Evolutionary conservation across 1,140 invertebrate genomes (phyloP).

Genomic region (Nephila pilipes): DNA sequence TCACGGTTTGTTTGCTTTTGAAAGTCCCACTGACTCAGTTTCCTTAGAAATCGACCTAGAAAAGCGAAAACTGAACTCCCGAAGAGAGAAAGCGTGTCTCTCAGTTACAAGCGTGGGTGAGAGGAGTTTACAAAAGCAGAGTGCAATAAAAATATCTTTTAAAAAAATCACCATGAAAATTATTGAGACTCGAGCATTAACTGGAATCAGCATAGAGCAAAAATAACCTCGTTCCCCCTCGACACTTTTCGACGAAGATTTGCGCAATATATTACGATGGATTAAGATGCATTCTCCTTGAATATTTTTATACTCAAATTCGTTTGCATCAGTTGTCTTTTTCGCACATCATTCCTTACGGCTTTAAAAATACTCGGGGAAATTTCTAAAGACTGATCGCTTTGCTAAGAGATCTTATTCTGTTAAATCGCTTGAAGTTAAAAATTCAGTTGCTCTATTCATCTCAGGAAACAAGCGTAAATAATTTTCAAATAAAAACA

Average conservation of each 20-base stretch:
- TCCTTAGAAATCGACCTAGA: neutral
- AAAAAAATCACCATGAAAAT: neutral
- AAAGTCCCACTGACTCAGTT: conserved; percentile 8
- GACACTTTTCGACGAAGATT: neutral
- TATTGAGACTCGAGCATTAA: neutral
- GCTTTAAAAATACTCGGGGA: too few species aligned
- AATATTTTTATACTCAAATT: too few species aligned
- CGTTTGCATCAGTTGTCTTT: too few species aligned
- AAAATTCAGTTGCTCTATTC: too few species aligned
- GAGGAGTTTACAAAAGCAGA: neutral
- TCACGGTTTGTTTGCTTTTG: neutral
- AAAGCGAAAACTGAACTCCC: neutral
- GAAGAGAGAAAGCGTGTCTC: neutral
- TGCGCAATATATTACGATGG: neutral
- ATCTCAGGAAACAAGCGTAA: too few species aligned
- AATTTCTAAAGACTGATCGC: too few species aligned
- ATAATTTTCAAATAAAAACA: too few species aligned
- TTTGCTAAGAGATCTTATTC: too few species aligned
- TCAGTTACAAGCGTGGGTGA: neutral
- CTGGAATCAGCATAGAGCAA: neutral
- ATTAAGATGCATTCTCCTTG: too few species aligned
- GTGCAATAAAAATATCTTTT: neutral
- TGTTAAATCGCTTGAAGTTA: too few species aligned
- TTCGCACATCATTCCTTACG: too few species aligned
- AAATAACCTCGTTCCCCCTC: neutral